Conservation (phyloP, 1,140 invertebrate genomes). For the Bombus pascuorum region DNA sequence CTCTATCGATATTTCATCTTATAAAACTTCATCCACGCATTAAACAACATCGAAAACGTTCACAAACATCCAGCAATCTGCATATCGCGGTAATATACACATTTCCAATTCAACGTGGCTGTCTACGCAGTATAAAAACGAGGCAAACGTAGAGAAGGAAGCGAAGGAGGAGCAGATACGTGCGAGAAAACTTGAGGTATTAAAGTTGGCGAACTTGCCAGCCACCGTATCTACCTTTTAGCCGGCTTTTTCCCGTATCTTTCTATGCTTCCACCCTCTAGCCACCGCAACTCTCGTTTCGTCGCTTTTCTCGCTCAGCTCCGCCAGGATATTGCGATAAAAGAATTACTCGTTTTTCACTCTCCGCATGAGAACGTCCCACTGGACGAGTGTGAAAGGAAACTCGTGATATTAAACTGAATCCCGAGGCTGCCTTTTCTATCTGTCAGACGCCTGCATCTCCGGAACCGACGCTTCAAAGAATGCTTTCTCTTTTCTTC, state of each 20-base stretch:
- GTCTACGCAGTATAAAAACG: background rate
- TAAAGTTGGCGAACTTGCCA: constrained; percentile 59
- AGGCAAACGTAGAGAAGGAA: background rate
- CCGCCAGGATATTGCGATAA: constrained; percentile 66
- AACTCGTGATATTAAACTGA: constrained; percentile 61
- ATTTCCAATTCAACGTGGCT: background rate
- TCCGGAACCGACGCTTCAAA: background rate
- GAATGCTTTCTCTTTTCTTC: background rate
- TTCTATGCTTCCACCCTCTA: constrained; percentile 24
- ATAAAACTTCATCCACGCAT: background rate
- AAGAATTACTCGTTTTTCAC: constrained; percentile 62
- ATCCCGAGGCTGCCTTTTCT: constrained; percentile 35
- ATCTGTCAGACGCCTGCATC: constrained; percentile 15
- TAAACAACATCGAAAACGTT: background rate
- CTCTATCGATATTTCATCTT: background rate
- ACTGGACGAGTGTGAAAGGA: constrained; percentile 57
- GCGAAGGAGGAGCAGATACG: constrained; percentile 22
- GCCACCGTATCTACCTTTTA: constrained; percentile 51
- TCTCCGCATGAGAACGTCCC: constrained; percentile 52
- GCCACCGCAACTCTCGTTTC: background rate
- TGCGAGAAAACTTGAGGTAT: constrained; percentile 61
- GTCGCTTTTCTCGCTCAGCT: constrained; percentile 40
- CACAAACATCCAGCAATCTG: too few relatives aligned
- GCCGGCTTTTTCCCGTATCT: constrained; percentile 21
- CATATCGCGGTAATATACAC: background rate